Base-by-base conservation (phyloP, 2,113 vertebrate genomes). In the Anoplopoma fimbria region DNA sequence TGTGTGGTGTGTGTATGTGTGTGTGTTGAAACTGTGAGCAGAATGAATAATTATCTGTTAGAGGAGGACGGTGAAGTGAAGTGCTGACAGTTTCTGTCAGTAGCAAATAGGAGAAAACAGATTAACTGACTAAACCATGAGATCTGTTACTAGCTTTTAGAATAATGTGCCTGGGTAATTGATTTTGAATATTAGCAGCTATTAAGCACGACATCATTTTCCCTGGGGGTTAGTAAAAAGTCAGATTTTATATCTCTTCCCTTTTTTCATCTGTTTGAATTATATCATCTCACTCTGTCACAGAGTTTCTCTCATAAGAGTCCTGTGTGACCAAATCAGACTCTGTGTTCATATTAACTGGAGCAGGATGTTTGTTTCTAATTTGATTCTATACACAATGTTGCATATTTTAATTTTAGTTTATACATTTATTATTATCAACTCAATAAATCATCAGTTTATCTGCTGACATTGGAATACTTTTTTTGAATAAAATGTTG, bases 41-140 rank as follows among this genome's bases (percentile, higher is more conserved):
- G 33, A 81, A 62, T 78, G 49, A 73, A 55, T 63, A 73, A 75
- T 58, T 29, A 78, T 75, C 38, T 74, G 15, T 40, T 61, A 15
- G n/a, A 65, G 62, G 51, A 53, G 45, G 51, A 58, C 0, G 0
- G 13, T 63, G n/a, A 63, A 67, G 33, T 58, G 15, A 47, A 47
- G 70, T 51, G 40, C 42, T 77, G 72, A 84, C 42, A 73, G 73
- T 49, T 77, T 55, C 31, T 77, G 25, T 49, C 8, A 14, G 74
- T 68, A 33, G 23, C 33, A 57, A 74, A 21, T 34, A 31, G n/a
- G 34, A 79, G 47, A 70, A 70, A 38, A 42, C 60, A 70, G 23
- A 82, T 70, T 21, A 60, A 55, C 10, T 12, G 38, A 63, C 34
- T 36, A 45, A 78, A 76, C 75, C 55, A 40, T 34, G 31, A 69